These are phyloP conservation scores for Lycocerus yunnanus DNA, from an alignment of 2,888 invertebrate genomes.

Conservation along the genomic window DNA sequence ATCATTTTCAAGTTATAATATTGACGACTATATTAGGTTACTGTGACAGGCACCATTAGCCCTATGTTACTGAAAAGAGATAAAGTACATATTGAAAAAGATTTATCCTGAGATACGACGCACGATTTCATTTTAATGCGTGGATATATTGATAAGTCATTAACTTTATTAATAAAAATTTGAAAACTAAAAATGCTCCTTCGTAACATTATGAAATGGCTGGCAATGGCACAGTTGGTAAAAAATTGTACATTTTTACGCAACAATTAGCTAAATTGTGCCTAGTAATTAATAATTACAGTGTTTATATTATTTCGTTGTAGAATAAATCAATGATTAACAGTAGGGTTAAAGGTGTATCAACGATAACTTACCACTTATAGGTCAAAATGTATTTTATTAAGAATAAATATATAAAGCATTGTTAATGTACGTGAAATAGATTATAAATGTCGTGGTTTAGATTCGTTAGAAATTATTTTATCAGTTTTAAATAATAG, in stretches of 20 bases:
- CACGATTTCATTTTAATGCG: not conserved
- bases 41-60: constrained; percentile 26
- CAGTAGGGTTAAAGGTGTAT: constrained; percentile 19
- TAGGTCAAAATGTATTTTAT: constrained; percentile 11
- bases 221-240: not conserved
- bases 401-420: constrained; percentile 15
- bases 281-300: constrained; percentile 20
- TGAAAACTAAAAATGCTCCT: not conserved
- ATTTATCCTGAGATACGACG: constrained; percentile 30
- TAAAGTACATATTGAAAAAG: constrained; percentile 32
- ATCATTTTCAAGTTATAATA: constrained; percentile 21
- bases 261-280: constrained; percentile 13
- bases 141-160: not conserved
- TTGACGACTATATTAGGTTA: constrained; percentile 25
- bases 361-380: constrained; percentile 6
- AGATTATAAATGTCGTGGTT: not conserved
- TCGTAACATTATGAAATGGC: not conserved
- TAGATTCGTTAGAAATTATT: not conserved
- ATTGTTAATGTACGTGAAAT: constrained; percentile 9
- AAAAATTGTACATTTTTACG: constrained; percentile 9
- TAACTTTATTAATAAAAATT: not conserved
- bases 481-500: not conserved
- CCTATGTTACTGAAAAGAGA: constrained; percentile 22
- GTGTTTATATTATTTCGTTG: constrained; percentile 20
- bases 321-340: constrained; percentile 17